Evolutionary conservation across 2,113 vertebrate species (phyloP).

Genomic region (Ailuropoda melanoleuca): DNA sequence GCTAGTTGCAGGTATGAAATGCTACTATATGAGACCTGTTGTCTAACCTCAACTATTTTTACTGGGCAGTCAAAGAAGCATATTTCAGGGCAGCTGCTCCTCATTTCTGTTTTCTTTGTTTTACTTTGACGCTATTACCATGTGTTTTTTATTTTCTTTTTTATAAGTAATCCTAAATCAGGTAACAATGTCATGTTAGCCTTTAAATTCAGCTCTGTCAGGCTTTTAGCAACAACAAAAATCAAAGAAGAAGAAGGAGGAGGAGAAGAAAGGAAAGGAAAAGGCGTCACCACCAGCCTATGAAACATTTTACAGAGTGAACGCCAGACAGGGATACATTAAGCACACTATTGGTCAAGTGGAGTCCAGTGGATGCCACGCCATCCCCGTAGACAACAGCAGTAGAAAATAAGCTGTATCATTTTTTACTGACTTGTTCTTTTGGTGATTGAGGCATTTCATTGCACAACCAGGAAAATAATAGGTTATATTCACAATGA

Average conservation of each 20-base stretch:
- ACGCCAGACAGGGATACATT: background rate
- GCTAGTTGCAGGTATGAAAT: background rate
- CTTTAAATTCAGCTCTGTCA: background rate
- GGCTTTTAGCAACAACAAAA: background rate
- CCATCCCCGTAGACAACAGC: constrained; percentile 59
- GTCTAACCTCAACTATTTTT: background rate
- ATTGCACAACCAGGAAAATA: constrained; percentile 84
- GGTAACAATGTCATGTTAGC: background rate
- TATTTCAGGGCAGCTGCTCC: background rate
- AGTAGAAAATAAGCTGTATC: constrained; percentile 85
- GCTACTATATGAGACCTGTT: rapidly evolving
- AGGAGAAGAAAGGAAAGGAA: background rate
- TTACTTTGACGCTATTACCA: background rate
- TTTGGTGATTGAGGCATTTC: constrained; percentile 88
- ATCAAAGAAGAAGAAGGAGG: background rate
- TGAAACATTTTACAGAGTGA: constrained; percentile 13
- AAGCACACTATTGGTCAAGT: constrained; percentile 67
- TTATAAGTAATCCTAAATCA: background rate
- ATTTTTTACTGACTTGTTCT: constrained; percentile 86
- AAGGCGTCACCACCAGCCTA: background rate
- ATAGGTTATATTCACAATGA: constrained; percentile 86
- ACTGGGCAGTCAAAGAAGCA: background rate
- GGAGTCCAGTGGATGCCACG: background rate
- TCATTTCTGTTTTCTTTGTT: background rate
- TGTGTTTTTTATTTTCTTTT: background rate